phyloP scores from a whole-genome alignment of 2,113 vertebrate species.

The Uropsilus gracilis region DNA sequence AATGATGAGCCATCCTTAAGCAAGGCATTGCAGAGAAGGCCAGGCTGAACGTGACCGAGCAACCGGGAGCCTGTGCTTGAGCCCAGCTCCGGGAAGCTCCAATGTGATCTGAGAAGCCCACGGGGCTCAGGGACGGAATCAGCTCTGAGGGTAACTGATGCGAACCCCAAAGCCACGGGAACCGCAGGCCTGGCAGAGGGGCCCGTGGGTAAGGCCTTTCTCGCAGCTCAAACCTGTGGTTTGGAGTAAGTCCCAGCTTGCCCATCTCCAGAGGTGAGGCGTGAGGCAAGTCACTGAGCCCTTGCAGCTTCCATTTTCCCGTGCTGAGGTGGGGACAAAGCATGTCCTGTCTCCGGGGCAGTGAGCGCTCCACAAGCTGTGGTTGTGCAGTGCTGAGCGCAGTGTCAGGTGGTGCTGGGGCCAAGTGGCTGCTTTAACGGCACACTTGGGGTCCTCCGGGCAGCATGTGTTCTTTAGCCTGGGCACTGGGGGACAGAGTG shows the following conservation, averaged over 20 bases:
- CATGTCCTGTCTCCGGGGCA: neutral
- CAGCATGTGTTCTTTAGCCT: neutral
- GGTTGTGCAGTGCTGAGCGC: neutral
- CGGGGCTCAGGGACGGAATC: neutral
- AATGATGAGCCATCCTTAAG: neutral
- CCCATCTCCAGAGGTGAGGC: neutral
- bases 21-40: neutral
- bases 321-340: neutral
- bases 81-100: neutral
- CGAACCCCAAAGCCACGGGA: neutral
- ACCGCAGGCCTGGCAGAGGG: neutral
- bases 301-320: neutral
- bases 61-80: neutral
- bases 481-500: neutral
- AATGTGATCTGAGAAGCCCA: neutral
- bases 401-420: neutral
- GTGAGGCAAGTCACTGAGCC: neutral
- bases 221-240: neutral
- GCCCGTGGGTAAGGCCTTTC: neutral
- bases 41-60: neutral
- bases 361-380: neutral
- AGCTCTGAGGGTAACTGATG: neutral
- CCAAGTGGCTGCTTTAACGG: no score
- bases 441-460: neutral
- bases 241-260: neutral